phyloP scores from a whole-genome alignment of 1,140 invertebrate species.

The Calliopsis andreniformis region DNA sequence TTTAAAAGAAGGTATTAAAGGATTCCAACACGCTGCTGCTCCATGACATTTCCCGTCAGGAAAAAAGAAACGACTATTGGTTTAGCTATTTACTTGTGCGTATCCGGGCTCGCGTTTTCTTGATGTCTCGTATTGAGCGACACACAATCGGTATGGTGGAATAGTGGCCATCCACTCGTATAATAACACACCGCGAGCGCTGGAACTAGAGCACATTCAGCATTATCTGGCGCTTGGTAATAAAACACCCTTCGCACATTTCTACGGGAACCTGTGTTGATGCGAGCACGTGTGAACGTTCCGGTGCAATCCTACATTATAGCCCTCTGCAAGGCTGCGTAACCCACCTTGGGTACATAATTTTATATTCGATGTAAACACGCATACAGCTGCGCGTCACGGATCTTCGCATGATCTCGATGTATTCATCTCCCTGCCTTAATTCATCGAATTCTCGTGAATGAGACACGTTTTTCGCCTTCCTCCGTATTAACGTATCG shows the following conservation, averaged over 20 bases:
- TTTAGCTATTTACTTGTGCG: not conserved
- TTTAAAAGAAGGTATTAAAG: no score
- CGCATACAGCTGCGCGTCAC: slow-evolving; percentile 26
- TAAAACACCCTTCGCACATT: slow-evolving; percentile 59
- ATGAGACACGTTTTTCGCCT: not conserved
- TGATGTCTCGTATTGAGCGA: slow-evolving; percentile 46
- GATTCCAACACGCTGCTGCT: no score
- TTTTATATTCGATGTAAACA: slow-evolving; percentile 55
- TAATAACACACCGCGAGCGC: slow-evolving; percentile 40
- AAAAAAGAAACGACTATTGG: not conserved
- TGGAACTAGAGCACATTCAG: slow-evolving; percentile 46
- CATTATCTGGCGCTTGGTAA: slow-evolving; percentile 59
- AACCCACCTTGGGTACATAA: slow-evolving; percentile 26
- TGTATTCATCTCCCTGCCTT: not conserved
- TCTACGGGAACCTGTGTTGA: slow-evolving; percentile 7
- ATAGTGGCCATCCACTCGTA: slow-evolving; percentile 37
- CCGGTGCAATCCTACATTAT: slow-evolving; percentile 43
- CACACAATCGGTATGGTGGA: slow-evolving; percentile 38
- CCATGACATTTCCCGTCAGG: not conserved
- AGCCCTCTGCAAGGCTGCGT: slow-evolving; percentile 39
- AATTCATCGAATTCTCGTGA: slow-evolving; percentile 4
- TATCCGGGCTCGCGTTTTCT: not conserved
- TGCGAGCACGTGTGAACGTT: slow-evolving; percentile 4
- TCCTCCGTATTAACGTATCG: not conserved
- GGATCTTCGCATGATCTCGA: not conserved